phyloP scores from a whole-genome alignment of 2,113 vertebrate species.

The Ammodytes marinus region DNA sequence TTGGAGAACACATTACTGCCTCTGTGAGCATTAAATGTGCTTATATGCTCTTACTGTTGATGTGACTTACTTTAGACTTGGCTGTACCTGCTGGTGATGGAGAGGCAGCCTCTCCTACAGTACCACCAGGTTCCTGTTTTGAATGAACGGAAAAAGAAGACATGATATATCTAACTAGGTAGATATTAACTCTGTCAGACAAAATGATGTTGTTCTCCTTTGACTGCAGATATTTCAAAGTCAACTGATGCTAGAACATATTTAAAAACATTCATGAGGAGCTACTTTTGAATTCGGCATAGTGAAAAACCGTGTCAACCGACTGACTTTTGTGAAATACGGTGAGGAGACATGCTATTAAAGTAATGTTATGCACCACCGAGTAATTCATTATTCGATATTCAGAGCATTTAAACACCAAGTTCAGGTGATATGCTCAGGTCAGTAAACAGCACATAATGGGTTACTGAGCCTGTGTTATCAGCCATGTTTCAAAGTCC shows the following conservation, averaged over 20 bases:
- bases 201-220: neutral
- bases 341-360: neutral
- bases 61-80: conserved; percentile 76
- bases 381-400: neutral
- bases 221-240: neutral
- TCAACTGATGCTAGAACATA: neutral
- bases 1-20: neutral
- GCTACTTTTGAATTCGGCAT: neutral
- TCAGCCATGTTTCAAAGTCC: neutral
- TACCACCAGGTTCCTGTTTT: conserved; percentile 67
- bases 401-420: neutral
- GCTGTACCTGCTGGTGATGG: conserved; percentile 65
- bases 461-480: neutral
- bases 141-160: neutral
- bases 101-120: conserved; percentile 51
- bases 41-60: neutral
- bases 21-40: neutral
- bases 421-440: neutral
- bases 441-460: neutral
- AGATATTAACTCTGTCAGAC: neutral
- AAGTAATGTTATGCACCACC: neutral
- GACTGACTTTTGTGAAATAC: neutral
- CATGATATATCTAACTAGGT: neutral
- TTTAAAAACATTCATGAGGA: neutral
- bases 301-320: too few species aligned